These are phyloP conservation scores for Cephus sareptanus DNA, from an alignment of 2,888 invertebrate species.

Conservation along the genomic window DNA sequence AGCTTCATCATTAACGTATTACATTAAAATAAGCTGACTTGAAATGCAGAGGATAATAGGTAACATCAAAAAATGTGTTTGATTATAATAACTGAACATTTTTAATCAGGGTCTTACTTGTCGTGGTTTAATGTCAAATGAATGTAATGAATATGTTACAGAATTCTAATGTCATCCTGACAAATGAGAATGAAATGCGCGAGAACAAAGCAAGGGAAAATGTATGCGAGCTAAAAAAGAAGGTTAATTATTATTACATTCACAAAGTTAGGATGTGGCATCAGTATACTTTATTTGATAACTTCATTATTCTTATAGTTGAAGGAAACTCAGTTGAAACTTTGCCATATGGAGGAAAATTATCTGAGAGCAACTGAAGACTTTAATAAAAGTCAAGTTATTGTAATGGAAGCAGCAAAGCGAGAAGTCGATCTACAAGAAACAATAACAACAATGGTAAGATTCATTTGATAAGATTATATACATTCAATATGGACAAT, in stretches of 20 bases:
- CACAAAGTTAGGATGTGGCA: not conserved
- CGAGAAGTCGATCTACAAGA: slow-evolving; percentile 47
- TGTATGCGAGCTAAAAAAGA: slow-evolving; percentile 40
- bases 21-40: not conserved
- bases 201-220: slow-evolving; percentile 46
- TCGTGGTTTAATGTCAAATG: not conserved
- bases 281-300: not conserved
- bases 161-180: slow-evolving; percentile 54
- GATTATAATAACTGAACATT: not conserved
- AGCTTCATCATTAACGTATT: not conserved
- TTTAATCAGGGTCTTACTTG: not conserved
- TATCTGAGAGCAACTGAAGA: slow-evolving; percentile 42
- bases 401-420: slow-evolving; percentile 38
- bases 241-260: slow-evolving; percentile 24
- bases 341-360: slow-evolving; percentile 38
- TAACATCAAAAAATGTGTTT: not conserved
- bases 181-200: slow-evolving; percentile 34
- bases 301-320: slow-evolving; percentile 32
- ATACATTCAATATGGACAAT: not conserved
- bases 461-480: not conserved
- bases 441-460: slow-evolving; percentile 43
- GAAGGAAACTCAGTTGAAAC: slow-evolving; percentile 40
- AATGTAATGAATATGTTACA: slow-evolving; percentile 22
- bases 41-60: not conserved
- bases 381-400: slow-evolving; percentile 41